Conservation (phyloP, 2,888 invertebrate genomes). For the Blera fallax region DNA sequence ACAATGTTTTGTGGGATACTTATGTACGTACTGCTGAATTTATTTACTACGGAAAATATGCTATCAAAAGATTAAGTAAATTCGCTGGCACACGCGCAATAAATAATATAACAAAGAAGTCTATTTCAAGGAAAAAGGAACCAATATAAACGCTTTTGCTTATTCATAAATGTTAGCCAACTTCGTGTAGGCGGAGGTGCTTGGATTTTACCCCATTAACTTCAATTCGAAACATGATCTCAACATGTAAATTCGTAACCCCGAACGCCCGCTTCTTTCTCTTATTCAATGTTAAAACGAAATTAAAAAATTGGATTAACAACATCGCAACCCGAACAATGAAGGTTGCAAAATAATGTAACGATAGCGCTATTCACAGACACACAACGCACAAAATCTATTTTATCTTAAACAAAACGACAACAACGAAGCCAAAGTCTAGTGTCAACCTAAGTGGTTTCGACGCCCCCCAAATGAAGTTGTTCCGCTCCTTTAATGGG, state of each 20-base stretch:
- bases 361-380: conserved; percentile 1
- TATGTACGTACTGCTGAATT: too few relatives aligned
- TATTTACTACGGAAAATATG: background rate
- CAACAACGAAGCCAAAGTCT: conserved; percentile 20
- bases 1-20: too few relatives aligned
- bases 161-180: conserved; percentile 12
- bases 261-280: conserved; percentile 47
- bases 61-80: background rate
- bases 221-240: conserved; percentile 32
- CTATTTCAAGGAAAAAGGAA: background rate
- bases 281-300: conserved; percentile 36
- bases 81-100: background rate
- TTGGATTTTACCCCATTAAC: conserved; percentile 25
- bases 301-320: conserved; percentile 52
- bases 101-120: background rate
- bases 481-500: conserved; percentile 59
- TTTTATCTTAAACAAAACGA: background rate
- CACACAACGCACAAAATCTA: conserved; percentile 27
- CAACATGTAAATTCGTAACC: conserved; percentile 24
- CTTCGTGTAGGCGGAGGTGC: conserved; percentile 36
- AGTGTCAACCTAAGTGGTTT: conserved; percentile 63
- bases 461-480: conserved; percentile 63
- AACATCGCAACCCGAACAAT: conserved; percentile 12
- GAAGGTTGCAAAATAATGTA: conserved; percentile 40
- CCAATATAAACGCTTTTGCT: conserved; percentile 8